Conservation (phyloP, 2,113 vertebrate genomes). For the Ellobius talpinus region DNA sequence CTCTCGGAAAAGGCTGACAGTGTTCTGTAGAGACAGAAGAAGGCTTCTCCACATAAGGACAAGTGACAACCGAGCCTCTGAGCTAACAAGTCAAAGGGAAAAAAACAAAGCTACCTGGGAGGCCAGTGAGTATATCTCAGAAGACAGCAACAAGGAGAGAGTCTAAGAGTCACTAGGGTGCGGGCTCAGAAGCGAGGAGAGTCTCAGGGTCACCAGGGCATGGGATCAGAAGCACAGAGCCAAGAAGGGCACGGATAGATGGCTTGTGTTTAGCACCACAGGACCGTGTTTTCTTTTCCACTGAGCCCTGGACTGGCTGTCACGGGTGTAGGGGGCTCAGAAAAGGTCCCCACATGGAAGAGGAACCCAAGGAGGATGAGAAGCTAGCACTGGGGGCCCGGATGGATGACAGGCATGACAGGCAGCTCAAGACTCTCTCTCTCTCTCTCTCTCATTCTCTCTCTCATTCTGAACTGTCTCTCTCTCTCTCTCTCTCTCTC, state of each 20-base stretch:
- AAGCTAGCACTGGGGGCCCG: neutral
- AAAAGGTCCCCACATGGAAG: neutral
- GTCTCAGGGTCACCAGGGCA: no score
- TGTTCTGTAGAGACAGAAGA: neutral
- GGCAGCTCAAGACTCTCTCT: neutral
- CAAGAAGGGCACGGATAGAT: neutral
- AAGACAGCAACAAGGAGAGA: conserved; percentile 1
- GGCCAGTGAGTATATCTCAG: neutral
- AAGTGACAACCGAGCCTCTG: conserved; percentile 6
- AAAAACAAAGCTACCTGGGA: conserved; percentile 38
- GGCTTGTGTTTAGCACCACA: neutral
- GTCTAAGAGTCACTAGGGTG: neutral
- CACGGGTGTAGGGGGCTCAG: neutral
- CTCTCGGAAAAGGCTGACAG: neutral
- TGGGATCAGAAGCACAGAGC: neutral
- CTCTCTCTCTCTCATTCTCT: neutral
- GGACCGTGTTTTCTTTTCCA: neutral
- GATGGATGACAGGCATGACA: neutral
- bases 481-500: no score
- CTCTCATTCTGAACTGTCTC: no score
- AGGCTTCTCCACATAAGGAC: neutral
- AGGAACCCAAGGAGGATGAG: neutral
- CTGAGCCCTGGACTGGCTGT: neutral
- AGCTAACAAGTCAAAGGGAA: conserved; percentile 49
- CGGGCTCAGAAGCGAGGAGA: neutral